Evolutionary conservation across 2,797 vertebrate genomes (phyloP), one percentile per base, ranked within the genome.

Genomic region (Atherinosoma microstoma): DNA sequence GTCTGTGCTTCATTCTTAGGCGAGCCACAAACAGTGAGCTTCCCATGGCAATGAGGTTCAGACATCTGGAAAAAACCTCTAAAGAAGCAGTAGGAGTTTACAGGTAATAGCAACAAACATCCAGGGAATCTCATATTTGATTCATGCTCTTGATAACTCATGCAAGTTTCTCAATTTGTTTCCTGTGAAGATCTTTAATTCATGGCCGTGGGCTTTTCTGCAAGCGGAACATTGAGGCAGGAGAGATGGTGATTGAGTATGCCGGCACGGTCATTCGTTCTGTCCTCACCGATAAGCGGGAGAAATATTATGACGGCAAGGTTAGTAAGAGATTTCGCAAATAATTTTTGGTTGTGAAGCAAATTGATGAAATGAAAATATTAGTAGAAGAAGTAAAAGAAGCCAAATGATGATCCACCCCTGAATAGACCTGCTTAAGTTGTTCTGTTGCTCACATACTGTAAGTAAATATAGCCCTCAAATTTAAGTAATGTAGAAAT

Each of bases 21-120:
- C 94, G 97, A 34, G 97, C 97, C 68, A 97, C 97, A 73, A 97
- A 96, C 88, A 94, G 94, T 30, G 97, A 98, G 91, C 93, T 98
- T 73, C 97, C 97, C 35, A 96, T 98, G 96, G 97, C 97, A 6
- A 98, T 98, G 97, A 94, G 97, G 74, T 98, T 96, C 90, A 93
- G 97, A 76, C 97, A 98, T 90, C 91, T 98, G 84, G 97, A 98
- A 84, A 97, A 94, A 87, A 96, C 96, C 0, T 97, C 97, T 24
- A 98, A 98, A 92, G 97, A 98, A 85, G 97, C 97, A n/a, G 97
- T 98, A 0, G 97, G 97, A 29, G 97, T 97, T 76, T 98, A 98
- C 91, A 96, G 97, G 97, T 97, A 74, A 88, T 0, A 12, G 0
- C 4, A 62, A 72, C 30, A 36, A 45, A n/a, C 0, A 34, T 0